Percentiles rank a stretch among this genome's conserved stretches.
Evolutionary conservation across 2,113 vertebrate genomes (phyloP).

Genomic region (Anolis sagrei): DNA sequence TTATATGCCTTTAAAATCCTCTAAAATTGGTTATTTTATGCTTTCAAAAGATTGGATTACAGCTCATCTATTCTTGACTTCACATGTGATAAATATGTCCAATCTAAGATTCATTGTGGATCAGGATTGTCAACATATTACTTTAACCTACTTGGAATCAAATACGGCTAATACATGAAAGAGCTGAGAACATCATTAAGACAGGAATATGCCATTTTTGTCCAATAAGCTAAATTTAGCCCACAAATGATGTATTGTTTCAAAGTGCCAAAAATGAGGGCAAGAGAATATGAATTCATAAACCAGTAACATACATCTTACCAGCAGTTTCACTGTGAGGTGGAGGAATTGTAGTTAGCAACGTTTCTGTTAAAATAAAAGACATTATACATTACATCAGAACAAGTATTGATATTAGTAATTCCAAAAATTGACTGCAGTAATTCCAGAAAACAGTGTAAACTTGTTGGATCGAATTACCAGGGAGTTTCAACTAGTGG

Average conservation of each 20-base stretch:
- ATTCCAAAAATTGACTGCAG: background rate
- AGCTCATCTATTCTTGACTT: no score
- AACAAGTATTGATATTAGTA: background rate
- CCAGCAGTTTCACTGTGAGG: no score
- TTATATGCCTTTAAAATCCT: background rate
- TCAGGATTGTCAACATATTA: no score
- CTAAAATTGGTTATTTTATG: background rate
- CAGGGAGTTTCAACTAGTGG: background rate
- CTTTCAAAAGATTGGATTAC: no score
- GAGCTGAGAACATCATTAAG: background rate
- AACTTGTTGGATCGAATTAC: background rate
- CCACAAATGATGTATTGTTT: background rate
- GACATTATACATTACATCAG: no score
- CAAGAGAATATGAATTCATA: no score
- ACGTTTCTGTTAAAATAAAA: background rate
- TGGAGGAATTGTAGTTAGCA: no score
- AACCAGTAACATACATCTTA: no score
- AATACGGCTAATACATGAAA: background rate
- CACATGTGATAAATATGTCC: no score
- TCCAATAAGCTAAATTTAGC: background rate
- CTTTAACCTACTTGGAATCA: no score
- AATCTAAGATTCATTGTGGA: no score
- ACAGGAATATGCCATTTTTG: background rate
- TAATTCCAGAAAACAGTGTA: background rate
- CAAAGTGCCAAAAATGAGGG: background rate